A percentile compares a stretch with the other conserved stretches of the same genome.
Evolutionary conservation across 2,888 invertebrate genomes (phyloP).

Genomic region (Lepidonotus clava): DNA sequence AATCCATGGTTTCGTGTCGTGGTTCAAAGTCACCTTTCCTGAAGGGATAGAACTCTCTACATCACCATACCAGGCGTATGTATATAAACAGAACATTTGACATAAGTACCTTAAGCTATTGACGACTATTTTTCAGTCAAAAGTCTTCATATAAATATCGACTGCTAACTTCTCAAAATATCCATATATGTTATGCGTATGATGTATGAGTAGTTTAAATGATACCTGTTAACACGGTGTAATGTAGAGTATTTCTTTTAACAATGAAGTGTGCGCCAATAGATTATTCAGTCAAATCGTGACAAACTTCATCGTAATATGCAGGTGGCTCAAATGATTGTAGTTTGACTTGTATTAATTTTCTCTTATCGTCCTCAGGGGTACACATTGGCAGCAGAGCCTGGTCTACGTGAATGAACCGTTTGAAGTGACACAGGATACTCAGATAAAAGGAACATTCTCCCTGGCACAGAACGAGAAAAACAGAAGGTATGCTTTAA

Average conservation of each 20-base stretch:
- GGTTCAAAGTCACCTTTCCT: constrained; percentile 78
- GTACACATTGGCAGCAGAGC: constrained; percentile 78
- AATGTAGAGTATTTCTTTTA: not conserved
- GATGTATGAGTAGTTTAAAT: not conserved
- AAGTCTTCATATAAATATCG: not conserved
- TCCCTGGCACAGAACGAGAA: not conserved
- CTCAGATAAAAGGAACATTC: constrained; percentile 70
- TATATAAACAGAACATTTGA: not conserved
- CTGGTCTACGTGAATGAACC: constrained; percentile 72
- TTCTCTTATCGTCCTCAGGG: constrained; percentile 63
- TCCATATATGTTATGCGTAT: not conserved
- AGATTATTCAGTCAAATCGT: not conserved
- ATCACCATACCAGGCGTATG: constrained; percentile 77
- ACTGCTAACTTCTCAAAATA: not conserved
- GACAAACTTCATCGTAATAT: not conserved
- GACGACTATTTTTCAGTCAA: not conserved
- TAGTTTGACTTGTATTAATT: not conserved
- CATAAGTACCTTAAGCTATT: not conserved
- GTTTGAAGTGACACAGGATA: constrained; percentile 72
- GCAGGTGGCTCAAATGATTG: not conserved
- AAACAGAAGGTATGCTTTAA: not conserved
- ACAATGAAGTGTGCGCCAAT: not conserved
- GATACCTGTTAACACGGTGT: not conserved
- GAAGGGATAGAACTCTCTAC: constrained; percentile 73
- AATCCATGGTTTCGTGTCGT: constrained; percentile 77